Conservation (phyloP, 2,888 invertebrate species). For the Cephus rjabovi region DNA sequence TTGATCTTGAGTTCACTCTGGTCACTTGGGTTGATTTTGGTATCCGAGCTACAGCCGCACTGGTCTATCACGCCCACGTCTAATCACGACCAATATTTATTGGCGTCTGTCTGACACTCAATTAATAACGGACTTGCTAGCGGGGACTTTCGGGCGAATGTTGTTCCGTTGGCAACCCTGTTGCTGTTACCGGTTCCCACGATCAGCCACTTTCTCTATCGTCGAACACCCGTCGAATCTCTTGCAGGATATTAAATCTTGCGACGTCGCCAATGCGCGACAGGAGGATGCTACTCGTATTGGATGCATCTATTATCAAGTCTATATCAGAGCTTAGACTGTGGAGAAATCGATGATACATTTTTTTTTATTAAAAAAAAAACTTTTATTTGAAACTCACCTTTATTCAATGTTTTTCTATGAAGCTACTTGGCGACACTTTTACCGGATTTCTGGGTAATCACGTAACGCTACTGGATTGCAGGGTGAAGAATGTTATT, state of each 20-base stretch:
- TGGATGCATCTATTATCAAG: not conserved
- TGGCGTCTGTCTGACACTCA: not conserved
- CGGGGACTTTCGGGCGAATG: not conserved
- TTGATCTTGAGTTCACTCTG: not conserved
- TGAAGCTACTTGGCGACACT: not conserved
- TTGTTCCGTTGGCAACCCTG: not conserved
- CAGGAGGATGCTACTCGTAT: not conserved
- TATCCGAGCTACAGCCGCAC: not conserved
- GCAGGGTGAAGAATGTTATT: not conserved
- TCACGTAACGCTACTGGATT: not conserved
- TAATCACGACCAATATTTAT: not conserved
- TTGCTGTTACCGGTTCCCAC: slow-evolving; percentile 53
- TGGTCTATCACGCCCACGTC: not conserved
- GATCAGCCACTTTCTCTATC: slow-evolving; percentile 59
- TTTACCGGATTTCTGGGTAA: not conserved
- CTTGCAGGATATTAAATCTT: not conserved
- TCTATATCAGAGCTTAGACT: not conserved
- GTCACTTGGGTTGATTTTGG: not conserved
- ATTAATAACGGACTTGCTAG: not conserved
- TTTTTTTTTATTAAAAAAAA: not conserved
- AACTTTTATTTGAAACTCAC: not conserved
- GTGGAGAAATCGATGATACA: not conserved
- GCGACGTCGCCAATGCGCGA: not conserved
- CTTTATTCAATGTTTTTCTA: not conserved
- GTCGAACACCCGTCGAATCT: slow-evolving; percentile 2